phyloP scores from a whole-genome alignment of 2,113 vertebrate species.

The Bolborhynchus lineola region DNA sequence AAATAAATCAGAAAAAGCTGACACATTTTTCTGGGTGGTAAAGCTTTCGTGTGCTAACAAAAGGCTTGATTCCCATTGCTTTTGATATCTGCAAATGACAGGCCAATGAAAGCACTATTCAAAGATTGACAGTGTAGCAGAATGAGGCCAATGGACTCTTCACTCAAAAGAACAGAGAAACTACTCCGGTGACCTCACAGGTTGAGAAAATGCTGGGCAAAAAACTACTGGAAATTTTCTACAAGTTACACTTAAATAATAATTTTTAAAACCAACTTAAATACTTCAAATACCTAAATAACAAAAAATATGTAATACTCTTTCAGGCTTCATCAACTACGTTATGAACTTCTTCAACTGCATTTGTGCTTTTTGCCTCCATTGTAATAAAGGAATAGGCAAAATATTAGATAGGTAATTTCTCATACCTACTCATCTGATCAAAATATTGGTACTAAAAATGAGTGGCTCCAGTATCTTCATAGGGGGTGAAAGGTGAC shows the following conservation, averaged over 20 bases:
- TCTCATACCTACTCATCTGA: neutral
- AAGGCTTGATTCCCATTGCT: slow-evolving; percentile 7
- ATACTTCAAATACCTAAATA: neutral
- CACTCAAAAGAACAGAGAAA: neutral
- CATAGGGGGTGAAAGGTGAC: neutral
- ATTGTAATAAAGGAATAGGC: neutral
- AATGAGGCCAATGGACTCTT: slow-evolving; percentile 1
- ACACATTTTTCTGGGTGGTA: neutral
- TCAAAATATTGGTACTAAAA: neutral
- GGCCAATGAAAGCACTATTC: neutral
- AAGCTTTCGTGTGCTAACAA: neutral
- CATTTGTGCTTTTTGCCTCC: neutral
- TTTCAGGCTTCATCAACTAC: accelerated
- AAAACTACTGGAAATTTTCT: neutral
- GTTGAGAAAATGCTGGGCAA: neutral
- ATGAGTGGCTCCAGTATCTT: neutral
- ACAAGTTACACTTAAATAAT: neutral
- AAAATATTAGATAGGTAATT: neutral
- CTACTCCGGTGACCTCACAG: neutral
- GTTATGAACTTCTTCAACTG: neutral
- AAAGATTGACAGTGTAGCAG: neutral
- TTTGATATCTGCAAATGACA: slow-evolving; percentile 43
- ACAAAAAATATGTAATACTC: neutral
- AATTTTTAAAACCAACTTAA: neutral
- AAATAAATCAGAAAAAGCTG: slow-evolving; percentile 48